Base-by-base conservation (phyloP, 2,113 vertebrate genomes). In the Pollachius pollachius region DNA sequence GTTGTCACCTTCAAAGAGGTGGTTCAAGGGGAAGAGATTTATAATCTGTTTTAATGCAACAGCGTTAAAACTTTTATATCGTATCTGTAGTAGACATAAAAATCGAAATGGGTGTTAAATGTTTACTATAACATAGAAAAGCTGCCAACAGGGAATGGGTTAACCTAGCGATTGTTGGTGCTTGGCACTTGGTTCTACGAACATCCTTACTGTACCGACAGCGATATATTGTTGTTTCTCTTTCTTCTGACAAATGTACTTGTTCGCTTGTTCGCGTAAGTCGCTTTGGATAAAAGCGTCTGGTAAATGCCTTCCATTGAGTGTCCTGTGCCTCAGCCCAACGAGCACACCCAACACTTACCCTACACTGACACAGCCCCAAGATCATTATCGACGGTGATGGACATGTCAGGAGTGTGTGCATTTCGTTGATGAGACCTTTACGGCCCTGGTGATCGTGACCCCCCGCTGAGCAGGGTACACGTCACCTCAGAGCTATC, bases 341-440 rank as follows among this genome's bases (percentile, higher is more conserved):
- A 52, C 12, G 2, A 21, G 6, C 59, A 8, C 18, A 8, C 58
- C 58, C 12, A 23, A 6, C 13, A 12, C 2, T 13, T 25, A 12
- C 25, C 19, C 12, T 13, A 23, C 19, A 23, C 15, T 62, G 57
- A 23, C 11, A 48, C 7, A 21, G 2, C 65, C 62, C 21, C 64
- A 58, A 65, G 9, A 81, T 88, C 83, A 85, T 88, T 86, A 88
- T 81, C 85, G 77, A 69, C 71, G 74, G 27, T 91, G 88, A 92
- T 85, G 86, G 89, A 90, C 87, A 89, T 27, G 77, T 79, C 59
- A 64, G 84, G 82, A 85, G 89, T 87, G 87, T 89, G 87, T 90
- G 83, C 88, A 91, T 90, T 90, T 92, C 84, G 88, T 88, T 89
- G 88, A 90, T 92, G 88, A 89, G 88, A 85, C 81, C 83, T 90